Evolutionary conservation across 2,113 vertebrate species (phyloP).

Genomic region (Paedocypris sp.): DNA sequence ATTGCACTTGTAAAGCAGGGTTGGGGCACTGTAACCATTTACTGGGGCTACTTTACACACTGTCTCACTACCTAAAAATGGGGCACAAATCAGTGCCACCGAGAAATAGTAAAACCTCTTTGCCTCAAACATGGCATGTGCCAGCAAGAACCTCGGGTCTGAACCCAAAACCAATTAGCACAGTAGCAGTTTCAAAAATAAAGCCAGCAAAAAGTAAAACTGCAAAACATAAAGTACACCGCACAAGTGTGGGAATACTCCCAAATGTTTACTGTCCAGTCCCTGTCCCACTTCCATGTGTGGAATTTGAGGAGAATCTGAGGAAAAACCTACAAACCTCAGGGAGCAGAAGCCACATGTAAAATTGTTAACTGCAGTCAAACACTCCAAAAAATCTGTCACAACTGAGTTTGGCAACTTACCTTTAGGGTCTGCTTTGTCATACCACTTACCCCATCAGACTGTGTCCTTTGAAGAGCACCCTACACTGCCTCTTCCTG

Average conservation of each 20-base stretch:
- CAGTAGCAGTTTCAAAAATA: background rate
- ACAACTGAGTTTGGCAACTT: background rate
- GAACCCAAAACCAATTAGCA: background rate
- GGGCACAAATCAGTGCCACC: background rate
- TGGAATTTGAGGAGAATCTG: background rate
- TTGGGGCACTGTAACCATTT: background rate
- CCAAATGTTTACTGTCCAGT: background rate
- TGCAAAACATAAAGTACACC: background rate
- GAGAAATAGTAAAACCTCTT: background rate
- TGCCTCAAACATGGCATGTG: conserved; percentile 12
- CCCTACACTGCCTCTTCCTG: background rate
- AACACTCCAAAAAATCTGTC: background rate
- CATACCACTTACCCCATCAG: background rate
- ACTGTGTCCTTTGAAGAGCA: background rate
- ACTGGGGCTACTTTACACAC: background rate
- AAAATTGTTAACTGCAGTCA: background rate
- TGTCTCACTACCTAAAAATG: background rate
- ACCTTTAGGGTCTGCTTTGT: background rate
- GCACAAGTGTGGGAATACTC: background rate
- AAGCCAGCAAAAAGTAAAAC: background rate
- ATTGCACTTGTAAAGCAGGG: background rate
- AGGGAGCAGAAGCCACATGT: background rate
- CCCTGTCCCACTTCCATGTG: background rate
- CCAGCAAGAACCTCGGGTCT: background rate
- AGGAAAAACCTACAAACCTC: background rate